These are phyloP conservation scores for Todus mexicanus DNA, from an alignment of 2,797 vertebrate species.

Conservation along the genomic window DNA sequence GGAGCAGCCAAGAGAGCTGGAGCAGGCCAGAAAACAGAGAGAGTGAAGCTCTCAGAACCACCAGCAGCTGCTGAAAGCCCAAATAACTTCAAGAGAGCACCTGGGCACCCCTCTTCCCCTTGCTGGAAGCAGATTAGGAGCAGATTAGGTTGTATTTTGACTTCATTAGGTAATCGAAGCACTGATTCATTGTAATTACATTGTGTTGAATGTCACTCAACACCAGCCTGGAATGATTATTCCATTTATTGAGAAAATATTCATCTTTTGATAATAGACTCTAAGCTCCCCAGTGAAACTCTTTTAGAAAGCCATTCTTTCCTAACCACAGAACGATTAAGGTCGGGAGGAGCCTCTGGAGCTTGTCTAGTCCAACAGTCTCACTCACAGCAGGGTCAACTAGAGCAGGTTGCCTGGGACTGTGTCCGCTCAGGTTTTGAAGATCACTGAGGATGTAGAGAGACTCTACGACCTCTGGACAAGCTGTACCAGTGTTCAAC, in stretches of 20 bases:
- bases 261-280: not conserved
- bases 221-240: not conserved
- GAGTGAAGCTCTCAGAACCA: not conserved
- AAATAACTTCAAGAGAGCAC: not conserved
- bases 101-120: not conserved
- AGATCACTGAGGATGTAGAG: not conserved
- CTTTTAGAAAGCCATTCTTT: not conserved
- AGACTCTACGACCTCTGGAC: not conserved
- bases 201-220: not conserved
- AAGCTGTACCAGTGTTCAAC: not conserved
- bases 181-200: not conserved
- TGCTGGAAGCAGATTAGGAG: not conserved
- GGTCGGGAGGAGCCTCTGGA: not conserved
- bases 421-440: not conserved
- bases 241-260: not conserved
- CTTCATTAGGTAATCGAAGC: not conserved
- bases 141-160: not conserved
- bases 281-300: not conserved
- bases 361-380: not conserved
- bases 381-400: not conserved
- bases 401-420: not conserved
- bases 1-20: not conserved
- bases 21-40: not conserved
- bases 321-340: not conserved
- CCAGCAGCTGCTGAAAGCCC: not conserved